Conservation (phyloP, 2,797 vertebrate genomes). For the Sebastes matsubarae region DNA sequence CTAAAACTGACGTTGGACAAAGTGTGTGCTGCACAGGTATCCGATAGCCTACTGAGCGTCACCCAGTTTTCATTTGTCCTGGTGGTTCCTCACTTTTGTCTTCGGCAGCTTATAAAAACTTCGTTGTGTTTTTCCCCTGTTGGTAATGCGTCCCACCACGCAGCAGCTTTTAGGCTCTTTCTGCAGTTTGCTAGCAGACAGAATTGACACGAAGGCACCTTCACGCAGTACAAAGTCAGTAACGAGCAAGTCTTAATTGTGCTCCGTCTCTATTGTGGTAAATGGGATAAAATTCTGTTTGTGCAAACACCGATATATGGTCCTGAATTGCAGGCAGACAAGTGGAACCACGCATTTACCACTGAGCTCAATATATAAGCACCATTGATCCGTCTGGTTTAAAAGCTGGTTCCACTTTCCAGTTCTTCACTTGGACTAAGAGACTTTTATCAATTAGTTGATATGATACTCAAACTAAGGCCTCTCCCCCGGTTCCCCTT, state of each 20-base stretch:
- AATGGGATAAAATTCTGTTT: background rate
- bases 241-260: background rate
- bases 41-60: background rate
- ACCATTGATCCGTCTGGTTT: constrained; percentile 86
- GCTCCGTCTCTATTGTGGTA: background rate
- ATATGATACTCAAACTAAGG: constrained; percentile 78
- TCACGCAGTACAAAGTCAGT: background rate
- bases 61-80: background rate
- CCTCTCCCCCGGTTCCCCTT: constrained; percentile 39
- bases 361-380: constrained; percentile 87
- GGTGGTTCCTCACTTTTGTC: background rate
- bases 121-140: background rate
- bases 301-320: background rate
- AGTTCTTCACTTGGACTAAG: constrained; percentile 79
- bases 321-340: constrained; percentile 67
- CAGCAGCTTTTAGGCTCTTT: background rate
- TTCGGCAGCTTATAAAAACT: background rate
- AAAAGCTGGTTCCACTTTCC: constrained; percentile 86
- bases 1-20: background rate
- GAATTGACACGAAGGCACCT: background rate
- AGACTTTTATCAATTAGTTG: constrained; percentile 86
- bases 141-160: background rate
- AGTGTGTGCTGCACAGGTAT: background rate
- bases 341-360: constrained; percentile 82
- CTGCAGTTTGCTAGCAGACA: background rate